phyloP scores from a whole-genome alignment of 2,797 vertebrate genomes.

The Etheostoma nigrum region DNA sequence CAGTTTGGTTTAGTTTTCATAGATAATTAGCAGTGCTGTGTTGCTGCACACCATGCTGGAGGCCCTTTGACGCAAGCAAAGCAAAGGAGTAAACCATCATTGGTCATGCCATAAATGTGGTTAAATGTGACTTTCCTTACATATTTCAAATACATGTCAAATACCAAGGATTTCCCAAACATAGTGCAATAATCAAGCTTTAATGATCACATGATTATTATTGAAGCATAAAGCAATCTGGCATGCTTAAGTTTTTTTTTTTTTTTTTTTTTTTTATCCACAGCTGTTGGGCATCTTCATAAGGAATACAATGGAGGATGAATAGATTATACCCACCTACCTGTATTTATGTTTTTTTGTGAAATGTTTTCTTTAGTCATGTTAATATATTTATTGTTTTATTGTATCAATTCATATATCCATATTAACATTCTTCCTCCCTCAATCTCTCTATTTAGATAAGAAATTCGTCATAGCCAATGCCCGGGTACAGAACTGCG shows the following conservation, averaged over 20 bases:
- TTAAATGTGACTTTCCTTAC: background rate
- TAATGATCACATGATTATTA: background rate
- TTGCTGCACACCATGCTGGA: background rate
- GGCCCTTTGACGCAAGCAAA: conserved; percentile 10
- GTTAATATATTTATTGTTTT: background rate
- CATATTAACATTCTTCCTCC: conserved; percentile 17
- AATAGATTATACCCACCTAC: conserved; percentile 9
- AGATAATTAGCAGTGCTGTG: conserved; percentile 19
- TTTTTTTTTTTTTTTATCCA: background rate
- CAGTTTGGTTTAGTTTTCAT: background rate
- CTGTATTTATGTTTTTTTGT: background rate
- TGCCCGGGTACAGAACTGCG: conserved; percentile 97
- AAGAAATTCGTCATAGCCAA: conserved; percentile 99
- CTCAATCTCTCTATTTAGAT: conserved; percentile 83
- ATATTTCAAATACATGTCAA: background rate
- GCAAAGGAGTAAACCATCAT: background rate
- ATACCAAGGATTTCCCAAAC: no score
- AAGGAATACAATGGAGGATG: conserved; percentile 31
- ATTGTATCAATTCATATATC: background rate
- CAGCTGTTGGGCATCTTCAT: conserved; percentile 6
- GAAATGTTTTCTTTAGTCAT: background rate
- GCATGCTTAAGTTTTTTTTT: background rate
- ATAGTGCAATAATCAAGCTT: background rate
- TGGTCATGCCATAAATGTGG: background rate
- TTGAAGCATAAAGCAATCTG: background rate